These are phyloP conservation scores for Galaxea fascicularis DNA, from an alignment of 92 coral and sea anemone genomes.

Conservation along the genomic window DNA sequence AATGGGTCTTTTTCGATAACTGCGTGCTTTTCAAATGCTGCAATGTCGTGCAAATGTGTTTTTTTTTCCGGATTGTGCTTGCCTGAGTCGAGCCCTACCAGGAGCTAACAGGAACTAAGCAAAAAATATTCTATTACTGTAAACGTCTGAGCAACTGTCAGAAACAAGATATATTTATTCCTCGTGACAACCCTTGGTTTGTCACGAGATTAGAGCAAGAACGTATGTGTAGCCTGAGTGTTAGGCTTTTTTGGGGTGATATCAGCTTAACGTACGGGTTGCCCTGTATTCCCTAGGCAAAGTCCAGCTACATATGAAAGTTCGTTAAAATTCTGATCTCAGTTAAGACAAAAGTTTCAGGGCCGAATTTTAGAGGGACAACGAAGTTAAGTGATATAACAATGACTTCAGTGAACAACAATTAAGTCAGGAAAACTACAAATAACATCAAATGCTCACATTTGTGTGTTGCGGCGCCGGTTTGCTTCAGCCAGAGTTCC, in stretches of 20 bases:
- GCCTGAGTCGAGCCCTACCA: conserved; percentile 18
- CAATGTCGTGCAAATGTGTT: background rate
- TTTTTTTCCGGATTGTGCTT: conserved; percentile 1
- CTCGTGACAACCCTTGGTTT: background rate
- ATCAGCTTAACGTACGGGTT: too few species aligned
- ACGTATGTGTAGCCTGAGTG: too few species aligned
- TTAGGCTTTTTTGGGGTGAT: too few species aligned
- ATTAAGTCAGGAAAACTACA: too few species aligned
- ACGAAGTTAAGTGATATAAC: too few species aligned
- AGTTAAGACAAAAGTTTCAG: background rate
- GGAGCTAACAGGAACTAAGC: background rate
- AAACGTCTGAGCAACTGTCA: background rate
- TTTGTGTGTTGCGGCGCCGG: too few species aligned
- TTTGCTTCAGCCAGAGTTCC: too few species aligned
- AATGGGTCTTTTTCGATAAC: too few species aligned
- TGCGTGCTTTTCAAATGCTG: too few species aligned
- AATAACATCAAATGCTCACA: too few species aligned
- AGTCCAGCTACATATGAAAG: background rate
- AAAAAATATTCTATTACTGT: background rate
- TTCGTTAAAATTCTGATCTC: background rate
- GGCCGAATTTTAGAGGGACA: too few species aligned
- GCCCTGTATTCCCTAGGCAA: background rate
- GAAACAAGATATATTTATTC: background rate
- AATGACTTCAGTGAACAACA: too few species aligned
- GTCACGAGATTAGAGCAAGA: background rate